Evolutionary conservation across 35 echinoderm and acorn worm species (phyloP).

Genomic region (Apostichopus japonicus): DNA sequence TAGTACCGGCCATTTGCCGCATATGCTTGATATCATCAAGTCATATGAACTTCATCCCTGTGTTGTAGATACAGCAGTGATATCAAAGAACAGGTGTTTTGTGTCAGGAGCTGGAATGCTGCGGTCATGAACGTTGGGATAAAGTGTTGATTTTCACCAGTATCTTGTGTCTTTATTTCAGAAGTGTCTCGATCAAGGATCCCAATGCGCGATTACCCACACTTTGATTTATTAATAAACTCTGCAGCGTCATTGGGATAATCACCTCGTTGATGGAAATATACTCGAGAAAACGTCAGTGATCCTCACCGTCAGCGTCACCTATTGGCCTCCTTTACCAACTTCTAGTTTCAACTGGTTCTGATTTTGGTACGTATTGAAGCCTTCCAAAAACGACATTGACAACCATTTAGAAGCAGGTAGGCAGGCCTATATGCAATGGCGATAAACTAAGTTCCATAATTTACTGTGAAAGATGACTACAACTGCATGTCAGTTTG

Average conservation of each 20-base stretch:
- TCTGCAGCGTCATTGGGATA: not conserved
- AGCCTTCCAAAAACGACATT: too few relatives aligned
- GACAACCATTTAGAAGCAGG: too few relatives aligned
- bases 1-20: too few relatives aligned
- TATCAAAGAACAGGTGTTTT: slow-evolving; percentile 17
- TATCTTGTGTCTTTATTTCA: not conserved
- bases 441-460: too few relatives aligned
- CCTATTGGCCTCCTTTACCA: not conserved
- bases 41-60: too few relatives aligned
- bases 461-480: too few relatives aligned
- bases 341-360: not conserved
- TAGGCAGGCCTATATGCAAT: too few relatives aligned
- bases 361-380: too few relatives aligned
- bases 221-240: slow-evolving; percentile 10
- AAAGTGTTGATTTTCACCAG: slow-evolving; percentile 7
- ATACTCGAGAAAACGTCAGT: not conserved
- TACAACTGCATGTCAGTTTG: too few relatives aligned
- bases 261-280: slow-evolving; percentile 22
- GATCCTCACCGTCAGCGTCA: slow-evolving; percentile 2
- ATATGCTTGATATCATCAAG: too few relatives aligned
- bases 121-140: slow-evolving; percentile 25
- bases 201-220: not conserved
- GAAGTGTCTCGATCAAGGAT: not conserved
- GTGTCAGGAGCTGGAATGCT: slow-evolving; percentile 32
- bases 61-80: too few relatives aligned